Evolutionary conservation across 2,113 vertebrate genomes (phyloP), one percentile per base, ranked within the genome.

Genomic region (Entosphenus tridentatus): DNA sequence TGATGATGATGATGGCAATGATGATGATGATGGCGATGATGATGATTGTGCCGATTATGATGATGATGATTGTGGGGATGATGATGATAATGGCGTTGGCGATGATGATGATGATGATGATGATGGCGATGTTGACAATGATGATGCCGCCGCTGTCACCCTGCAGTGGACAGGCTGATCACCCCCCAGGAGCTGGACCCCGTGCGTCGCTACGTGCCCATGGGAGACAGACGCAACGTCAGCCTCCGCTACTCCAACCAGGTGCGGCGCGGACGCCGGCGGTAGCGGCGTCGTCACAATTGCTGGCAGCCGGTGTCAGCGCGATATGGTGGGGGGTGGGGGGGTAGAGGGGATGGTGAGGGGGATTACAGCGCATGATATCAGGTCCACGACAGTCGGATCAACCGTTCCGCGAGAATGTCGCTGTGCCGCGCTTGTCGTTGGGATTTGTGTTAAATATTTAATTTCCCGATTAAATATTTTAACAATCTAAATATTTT

Each of bases 171-270:
- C 67, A 83, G 86, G 73, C 78, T 98, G 76, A 82, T 98, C 76
- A 98, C 85, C 73, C 88, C 89, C 10, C 88, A 84, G 73, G 93
- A 98, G 59, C 81, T 98, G 0, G 93, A 98, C 77, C 92, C 93
- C 10, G 57, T 92, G 3, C 84, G 85, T 39, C 89, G 92, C 21
- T 87, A 89, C 1, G 69, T 98, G 1, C 77, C 87, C 5, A 77
- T 76, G 4, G 76, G 87, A 74, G 84, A 86, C 70, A 90, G 95
- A 72, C 80, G 92, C 58, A 95, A 95, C 0, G 84, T 98, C 75
- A 88, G 87, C 78, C 90, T 97, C 89, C 78, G 93, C 68, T 97
- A 87, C 78, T 98, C 92, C 54, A 98, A 98, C 74, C 90, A 91
- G 88, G 93, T 96, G 72, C 76, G 74, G 14, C 14, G 57, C 56